Conservation (phyloP, 2,888 invertebrate species). For the Loripinus fragilis region DNA sequence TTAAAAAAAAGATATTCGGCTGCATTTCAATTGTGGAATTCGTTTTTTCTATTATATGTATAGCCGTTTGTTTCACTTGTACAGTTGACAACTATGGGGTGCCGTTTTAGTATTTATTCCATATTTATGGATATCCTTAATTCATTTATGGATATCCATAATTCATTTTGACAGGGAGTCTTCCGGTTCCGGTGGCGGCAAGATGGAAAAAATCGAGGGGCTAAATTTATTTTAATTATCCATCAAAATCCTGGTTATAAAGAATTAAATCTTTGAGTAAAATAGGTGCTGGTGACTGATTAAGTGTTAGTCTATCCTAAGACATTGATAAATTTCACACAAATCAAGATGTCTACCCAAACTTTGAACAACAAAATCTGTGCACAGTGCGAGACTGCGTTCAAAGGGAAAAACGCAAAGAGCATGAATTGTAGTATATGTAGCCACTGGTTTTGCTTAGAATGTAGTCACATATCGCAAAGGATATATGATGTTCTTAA, state of each 20-base stretch:
- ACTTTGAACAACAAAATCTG: slow-evolving; percentile 19
- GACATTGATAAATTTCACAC: not conserved
- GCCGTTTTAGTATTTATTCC: too few relatives aligned
- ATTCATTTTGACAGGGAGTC: too few relatives aligned
- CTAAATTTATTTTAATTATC: not conserved
- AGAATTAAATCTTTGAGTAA: not conserved
- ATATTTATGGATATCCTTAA: too few relatives aligned
- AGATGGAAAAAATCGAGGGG: not conserved
- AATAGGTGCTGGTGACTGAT: slow-evolving; percentile 11
- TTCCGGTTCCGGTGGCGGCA: not conserved
- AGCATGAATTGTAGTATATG: slow-evolving; percentile 24
- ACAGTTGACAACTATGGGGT: too few relatives aligned
- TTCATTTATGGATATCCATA: too few relatives aligned
- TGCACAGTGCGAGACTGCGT: slow-evolving; percentile 17
- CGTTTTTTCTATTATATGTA: too few relatives aligned
- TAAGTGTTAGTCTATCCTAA: too few relatives aligned
- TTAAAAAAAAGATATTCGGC: too few relatives aligned
- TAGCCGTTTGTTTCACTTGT: too few relatives aligned
- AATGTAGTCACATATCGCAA: slow-evolving; percentile 10
- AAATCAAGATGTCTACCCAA: slow-evolving; percentile 14
- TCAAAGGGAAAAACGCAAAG: slow-evolving; percentile 13
- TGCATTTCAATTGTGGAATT: too few relatives aligned
- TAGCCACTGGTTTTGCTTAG: slow-evolving; percentile 30
- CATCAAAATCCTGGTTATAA: not conserved
- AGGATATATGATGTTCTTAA: slow-evolving; percentile 20